A percentile compares a stretch with the other conserved stretches of the same genome.
Evolutionary conservation across 2,888 invertebrate species (phyloP).

Genomic region (Tipula confusa): DNA sequence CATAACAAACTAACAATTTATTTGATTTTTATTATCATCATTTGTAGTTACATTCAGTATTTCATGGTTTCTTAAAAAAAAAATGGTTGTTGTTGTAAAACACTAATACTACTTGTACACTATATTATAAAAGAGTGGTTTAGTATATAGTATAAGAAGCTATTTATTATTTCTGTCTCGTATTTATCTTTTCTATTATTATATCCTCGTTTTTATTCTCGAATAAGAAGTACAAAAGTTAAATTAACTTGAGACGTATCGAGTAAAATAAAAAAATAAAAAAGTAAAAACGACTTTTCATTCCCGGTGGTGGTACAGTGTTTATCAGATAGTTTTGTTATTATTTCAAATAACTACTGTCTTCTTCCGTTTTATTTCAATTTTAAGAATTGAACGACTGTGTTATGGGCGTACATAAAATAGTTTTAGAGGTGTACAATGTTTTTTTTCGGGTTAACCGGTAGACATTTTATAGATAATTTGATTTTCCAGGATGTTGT

Average conservation of each 20-base stretch:
- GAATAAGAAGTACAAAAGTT: neutral
- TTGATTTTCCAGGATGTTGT: too few species aligned
- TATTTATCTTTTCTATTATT: neutral
- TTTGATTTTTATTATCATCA: constrained; percentile 25
- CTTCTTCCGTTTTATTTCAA: neutral
- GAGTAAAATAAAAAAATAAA: neutral
- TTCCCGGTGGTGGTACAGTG: neutral
- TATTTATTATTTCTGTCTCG: constrained; percentile 20
- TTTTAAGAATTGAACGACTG: too few species aligned
- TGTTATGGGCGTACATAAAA: too few species aligned
- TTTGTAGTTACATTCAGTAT: neutral
- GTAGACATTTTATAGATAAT: too few species aligned
- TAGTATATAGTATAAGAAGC: neutral
- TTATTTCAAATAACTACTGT: neutral
- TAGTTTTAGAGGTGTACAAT: too few species aligned
- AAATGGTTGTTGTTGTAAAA: neutral
- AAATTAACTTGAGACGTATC: neutral
- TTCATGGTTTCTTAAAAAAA: neutral
- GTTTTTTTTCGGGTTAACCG: too few species aligned
- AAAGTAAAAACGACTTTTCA: neutral
- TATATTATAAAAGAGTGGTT: neutral
- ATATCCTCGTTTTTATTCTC: neutral
- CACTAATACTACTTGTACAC: neutral
- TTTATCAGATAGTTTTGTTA: neutral
- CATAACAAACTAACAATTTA: neutral